These are phyloP conservation scores for Zaprionus ornatus DNA, from an alignment of 1,140 invertebrate species.

Conservation along the genomic window DNA sequence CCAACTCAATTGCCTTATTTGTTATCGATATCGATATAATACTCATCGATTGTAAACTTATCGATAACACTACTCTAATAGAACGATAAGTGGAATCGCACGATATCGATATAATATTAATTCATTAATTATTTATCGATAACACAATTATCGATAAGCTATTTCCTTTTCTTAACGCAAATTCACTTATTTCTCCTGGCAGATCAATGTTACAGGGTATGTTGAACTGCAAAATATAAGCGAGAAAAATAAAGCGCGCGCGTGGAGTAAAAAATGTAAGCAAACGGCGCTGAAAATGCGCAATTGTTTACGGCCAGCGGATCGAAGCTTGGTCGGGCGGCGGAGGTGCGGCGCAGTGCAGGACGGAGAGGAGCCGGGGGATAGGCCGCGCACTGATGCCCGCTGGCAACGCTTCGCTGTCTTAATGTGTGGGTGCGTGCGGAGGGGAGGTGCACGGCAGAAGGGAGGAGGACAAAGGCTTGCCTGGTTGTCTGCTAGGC, in stretches of 20 bases:
- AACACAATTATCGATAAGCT: background rate
- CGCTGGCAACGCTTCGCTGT: conserved; percentile 32
- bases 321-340: conserved; percentile 1
- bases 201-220: conserved; percentile 18
- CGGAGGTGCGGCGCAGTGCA: background rate
- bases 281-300: conserved; percentile 78
- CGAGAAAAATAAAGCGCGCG: conserved; percentile 35
- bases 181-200: background rate
- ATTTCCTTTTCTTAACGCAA: background rate
- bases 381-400: conserved; percentile 35
- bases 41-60: background rate
- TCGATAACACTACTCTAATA: background rate
- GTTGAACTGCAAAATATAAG: conserved; percentile 47
- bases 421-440: conserved; percentile 19
- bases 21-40: background rate
- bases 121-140: background rate
- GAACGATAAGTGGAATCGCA: too few species aligned
- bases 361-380: background rate
- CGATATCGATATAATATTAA: background rate
- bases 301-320: conserved; percentile 72
- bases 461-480: background rate
- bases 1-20: too few species aligned
- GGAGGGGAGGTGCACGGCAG: too few species aligned
- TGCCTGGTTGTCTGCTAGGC: conserved; percentile 71
- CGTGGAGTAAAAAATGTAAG: conserved; percentile 67